Evolutionary conservation across 2,888 invertebrate species (phyloP), one percentile per base, ranked within the genome.

Genomic region (Tanypteryx hageni): DNA sequence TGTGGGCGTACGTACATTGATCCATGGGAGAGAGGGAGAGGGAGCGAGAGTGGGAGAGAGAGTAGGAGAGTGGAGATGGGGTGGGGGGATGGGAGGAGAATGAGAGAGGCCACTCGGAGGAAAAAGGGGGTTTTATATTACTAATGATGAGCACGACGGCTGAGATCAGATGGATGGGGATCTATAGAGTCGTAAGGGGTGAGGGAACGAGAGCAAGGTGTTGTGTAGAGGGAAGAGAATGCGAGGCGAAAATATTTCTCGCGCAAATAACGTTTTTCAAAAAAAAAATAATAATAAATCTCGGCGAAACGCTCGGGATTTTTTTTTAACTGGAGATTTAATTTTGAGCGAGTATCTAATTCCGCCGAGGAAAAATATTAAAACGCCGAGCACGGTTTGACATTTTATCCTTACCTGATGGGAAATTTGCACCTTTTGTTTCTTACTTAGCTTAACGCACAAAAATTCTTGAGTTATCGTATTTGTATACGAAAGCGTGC

Each of bases 1-100:
- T 10, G 61, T 59, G 61, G 86, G 61, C 59, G 86, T 27, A 61
- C 31, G 59, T 86, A 86, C 86, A 86, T 86, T 86, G 86, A 86
- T 86, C 86, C 86, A 59, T 27, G 86, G 61, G 61, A 61, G 31
- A 5, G 57, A 18, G 82, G 13, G 44, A 57, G 5, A 57, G 44
- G n/a, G 3, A n/a, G 57, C 3, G 11, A 44, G 56, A 14, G 7
- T 11, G 83, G 83, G 18, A n/a, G 83, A 44, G 11, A 4, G 83
- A 18, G 76, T 3, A 14, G 0, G 82, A 18, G 11, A 11, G 22
- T 0, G 14, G 82, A 16, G 82, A 5, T 4, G 82, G 31, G 31
- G 31, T 27, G 27, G 3, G 56, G 27, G 14, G 58, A 18, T 11
- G 86, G 59, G 61, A 18, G 83, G 56, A 18, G 83, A 11, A 44